These are phyloP conservation scores for Yponomeuta plumbellus DNA, from an alignment of 2,888 invertebrate species.

Conservation along the genomic window DNA sequence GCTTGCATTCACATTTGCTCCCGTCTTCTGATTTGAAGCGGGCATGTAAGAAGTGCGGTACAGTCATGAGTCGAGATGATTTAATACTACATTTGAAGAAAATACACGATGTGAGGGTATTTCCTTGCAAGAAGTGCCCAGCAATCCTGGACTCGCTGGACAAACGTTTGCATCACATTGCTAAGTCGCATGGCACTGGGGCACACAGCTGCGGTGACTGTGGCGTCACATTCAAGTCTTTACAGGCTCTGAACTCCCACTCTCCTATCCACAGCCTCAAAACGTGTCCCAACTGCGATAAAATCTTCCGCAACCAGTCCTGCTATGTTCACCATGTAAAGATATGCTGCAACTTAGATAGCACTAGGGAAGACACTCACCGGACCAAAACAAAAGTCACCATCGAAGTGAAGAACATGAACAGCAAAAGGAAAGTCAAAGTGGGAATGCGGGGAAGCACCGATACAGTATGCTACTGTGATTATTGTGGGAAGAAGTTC, in stretches of 20 bases:
- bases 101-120: slow-evolving; percentile 36
- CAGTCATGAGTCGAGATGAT: slow-evolving; percentile 46
- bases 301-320: slow-evolving; percentile 48
- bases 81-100: slow-evolving; percentile 42
- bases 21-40: slow-evolving; percentile 48
- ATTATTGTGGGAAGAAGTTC: slow-evolving; percentile 58
- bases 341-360: slow-evolving; percentile 48
- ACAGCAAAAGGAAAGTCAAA: slow-evolving; percentile 37
- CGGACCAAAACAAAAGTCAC: slow-evolving; percentile 38
- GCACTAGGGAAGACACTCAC: slow-evolving; percentile 31
- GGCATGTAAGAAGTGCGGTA: slow-evolving; percentile 54
- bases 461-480: slow-evolving; percentile 49
- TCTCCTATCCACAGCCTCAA: slow-evolving; percentile 43
- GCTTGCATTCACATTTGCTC: slow-evolving; percentile 50
- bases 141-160: slow-evolving; percentile 37
- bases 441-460: slow-evolving; percentile 53
- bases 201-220: slow-evolving; percentile 54
- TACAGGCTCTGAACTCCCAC: slow-evolving; percentile 48
- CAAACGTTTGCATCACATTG: slow-evolving; percentile 37
- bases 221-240: slow-evolving; percentile 45
- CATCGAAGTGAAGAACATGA: slow-evolving; percentile 40
- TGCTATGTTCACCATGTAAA: slow-evolving; percentile 57
- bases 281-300: slow-evolving; percentile 52
- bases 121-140: slow-evolving; percentile 53
- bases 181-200: slow-evolving; percentile 41